A percentile compares a stretch with the other conserved stretches of the same genome.
phyloP scores from a whole-genome alignment of 2,797 vertebrate species.

The Alcedo atthis region DNA sequence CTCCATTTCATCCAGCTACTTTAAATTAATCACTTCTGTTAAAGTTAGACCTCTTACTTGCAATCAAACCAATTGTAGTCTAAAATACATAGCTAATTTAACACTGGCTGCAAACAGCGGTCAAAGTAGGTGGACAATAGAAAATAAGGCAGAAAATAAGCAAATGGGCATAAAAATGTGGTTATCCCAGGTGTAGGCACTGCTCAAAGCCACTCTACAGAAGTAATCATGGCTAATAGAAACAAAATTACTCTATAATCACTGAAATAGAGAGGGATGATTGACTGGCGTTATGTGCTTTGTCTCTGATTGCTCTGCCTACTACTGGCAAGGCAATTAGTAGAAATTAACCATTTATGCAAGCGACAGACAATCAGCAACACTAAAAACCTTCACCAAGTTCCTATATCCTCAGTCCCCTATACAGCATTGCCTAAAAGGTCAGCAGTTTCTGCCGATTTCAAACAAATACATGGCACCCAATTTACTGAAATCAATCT shows the following conservation, averaged over 20 bases:
- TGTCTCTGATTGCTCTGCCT: background rate
- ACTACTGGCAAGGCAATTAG: background rate
- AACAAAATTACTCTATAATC: background rate
- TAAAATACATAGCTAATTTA: background rate
- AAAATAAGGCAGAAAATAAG: background rate
- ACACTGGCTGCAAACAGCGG: background rate
- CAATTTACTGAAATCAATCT: constrained; percentile 35
- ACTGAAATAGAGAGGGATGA: background rate
- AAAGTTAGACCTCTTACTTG: background rate
- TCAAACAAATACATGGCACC: background rate
- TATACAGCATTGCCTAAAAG: background rate
- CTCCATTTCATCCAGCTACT: background rate
- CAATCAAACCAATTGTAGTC: background rate
- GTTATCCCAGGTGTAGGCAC: background rate
- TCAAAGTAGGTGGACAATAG: background rate
- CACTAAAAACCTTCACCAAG: background rate
- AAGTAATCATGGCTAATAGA: background rate
- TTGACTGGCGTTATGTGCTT: background rate
- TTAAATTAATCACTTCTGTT: background rate
- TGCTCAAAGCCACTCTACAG: background rate
- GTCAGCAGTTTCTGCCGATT: background rate
- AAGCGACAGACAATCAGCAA: background rate
- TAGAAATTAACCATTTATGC: background rate
- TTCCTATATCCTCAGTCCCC: background rate
- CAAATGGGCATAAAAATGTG: background rate